Evolutionary conservation across 2,888 invertebrate species (phyloP).

Genomic region (Drosophila maculinotata): DNA sequence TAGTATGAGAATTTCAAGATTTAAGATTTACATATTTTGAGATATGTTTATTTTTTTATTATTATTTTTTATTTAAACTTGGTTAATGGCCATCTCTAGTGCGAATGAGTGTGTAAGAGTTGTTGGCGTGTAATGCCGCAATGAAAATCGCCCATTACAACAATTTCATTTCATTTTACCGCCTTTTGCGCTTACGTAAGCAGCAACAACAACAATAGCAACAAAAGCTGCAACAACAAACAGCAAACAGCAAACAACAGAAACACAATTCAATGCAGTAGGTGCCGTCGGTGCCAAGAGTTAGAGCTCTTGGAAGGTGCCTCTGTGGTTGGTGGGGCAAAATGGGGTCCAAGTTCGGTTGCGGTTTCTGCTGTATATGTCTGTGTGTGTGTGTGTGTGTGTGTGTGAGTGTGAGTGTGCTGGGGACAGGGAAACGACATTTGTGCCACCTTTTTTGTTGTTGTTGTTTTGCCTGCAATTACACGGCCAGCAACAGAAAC

Average conservation of each 20-base stretch:
- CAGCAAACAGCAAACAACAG: no score
- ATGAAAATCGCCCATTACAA: constrained; percentile 80
- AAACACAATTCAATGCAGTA: constrained; percentile 48
- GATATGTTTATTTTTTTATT: not conserved
- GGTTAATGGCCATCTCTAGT: constrained; percentile 45
- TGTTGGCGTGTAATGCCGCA: constrained; percentile 73
- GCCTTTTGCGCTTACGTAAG: constrained; percentile 77
- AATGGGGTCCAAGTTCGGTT: constrained; percentile 12
- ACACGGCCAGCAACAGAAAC: constrained; percentile 59
- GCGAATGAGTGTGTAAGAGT: constrained; percentile 42
- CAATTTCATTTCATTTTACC: constrained; percentile 80
- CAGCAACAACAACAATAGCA: constrained; percentile 27
- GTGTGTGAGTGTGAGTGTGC: constrained; percentile 13
- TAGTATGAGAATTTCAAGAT: no score
- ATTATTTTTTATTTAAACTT: not conserved
- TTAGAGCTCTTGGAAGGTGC: constrained; percentile 37
- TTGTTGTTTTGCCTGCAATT: constrained; percentile 72
- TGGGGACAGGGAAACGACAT: constrained; percentile 65
- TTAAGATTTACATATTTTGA: no score
- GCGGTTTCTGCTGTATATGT: constrained; percentile 26
- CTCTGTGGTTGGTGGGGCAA: constrained; percentile 11
- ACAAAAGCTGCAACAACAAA: constrained; percentile 15
- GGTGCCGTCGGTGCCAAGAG: constrained; percentile 60
- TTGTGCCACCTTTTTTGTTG: constrained; percentile 76
- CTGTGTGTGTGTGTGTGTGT: constrained; percentile 18